These are phyloP conservation scores for Acanthis flammea DNA, from an alignment of 2,797 vertebrate species.

Conservation along the genomic window DNA sequence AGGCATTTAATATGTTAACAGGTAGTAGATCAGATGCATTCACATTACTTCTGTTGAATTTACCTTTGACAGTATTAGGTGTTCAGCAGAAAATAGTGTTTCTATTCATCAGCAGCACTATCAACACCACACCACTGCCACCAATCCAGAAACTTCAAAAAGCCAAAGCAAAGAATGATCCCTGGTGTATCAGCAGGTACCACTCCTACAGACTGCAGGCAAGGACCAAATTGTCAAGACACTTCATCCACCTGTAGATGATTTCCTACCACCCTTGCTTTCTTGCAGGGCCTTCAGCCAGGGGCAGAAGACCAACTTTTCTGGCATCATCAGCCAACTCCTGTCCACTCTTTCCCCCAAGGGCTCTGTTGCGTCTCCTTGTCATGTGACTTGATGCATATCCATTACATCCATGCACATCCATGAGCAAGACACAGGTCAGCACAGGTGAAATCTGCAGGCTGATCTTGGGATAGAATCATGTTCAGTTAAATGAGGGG, in stretches of 20 bases:
- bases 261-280: not conserved
- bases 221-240: not conserved
- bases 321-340: not conserved
- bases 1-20: constrained; percentile 10
- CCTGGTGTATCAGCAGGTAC: not conserved
- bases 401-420: too few species aligned
- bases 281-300: not conserved
- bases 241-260: not conserved
- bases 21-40: constrained; percentile 12
- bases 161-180: not conserved
- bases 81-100: not conserved
- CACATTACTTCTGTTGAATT: constrained; percentile 1
- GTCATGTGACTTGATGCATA: fast-evolving
- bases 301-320: not conserved
- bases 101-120: not conserved
- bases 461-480: not conserved
- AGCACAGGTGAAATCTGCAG: not conserved
- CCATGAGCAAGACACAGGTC: not conserved
- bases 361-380: not conserved
- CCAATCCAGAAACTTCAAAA: not conserved
- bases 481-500: not conserved
- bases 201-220: not conserved
- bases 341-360: not conserved
- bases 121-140: not conserved
- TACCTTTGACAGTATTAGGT: not conserved